These are phyloP conservation scores for Orthochromis indermauri DNA, from an alignment of 2,113 vertebrate genomes.

Conservation along the genomic window DNA sequence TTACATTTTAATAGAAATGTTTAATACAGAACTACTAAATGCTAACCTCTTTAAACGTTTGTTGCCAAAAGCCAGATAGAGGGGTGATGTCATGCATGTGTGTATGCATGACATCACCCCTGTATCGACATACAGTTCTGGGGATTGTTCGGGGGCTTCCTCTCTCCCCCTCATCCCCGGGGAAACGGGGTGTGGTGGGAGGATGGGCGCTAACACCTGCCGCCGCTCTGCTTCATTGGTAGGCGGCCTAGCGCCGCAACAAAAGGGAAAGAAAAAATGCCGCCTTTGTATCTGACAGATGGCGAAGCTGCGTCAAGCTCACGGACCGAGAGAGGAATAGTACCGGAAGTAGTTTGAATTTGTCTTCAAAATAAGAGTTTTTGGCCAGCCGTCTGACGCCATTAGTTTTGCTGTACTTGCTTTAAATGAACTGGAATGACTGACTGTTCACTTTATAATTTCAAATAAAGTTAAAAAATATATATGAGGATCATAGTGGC, in stretches of 20 bases:
- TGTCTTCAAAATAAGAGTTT: background rate
- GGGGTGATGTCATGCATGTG: background rate
- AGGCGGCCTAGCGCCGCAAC: background rate
- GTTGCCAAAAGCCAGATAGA: background rate
- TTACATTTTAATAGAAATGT: background rate
- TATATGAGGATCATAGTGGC: background rate
- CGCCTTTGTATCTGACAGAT: background rate
- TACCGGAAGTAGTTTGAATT: background rate
- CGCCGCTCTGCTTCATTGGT: background rate
- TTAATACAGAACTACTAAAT: background rate
- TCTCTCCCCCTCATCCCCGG: background rate
- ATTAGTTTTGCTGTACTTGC: background rate
- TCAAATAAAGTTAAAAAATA: background rate
- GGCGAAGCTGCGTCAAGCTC: background rate
- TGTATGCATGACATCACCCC: background rate
- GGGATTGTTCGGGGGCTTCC: background rate
- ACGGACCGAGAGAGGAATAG: background rate
- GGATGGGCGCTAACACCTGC: slow-evolving; percentile 11
- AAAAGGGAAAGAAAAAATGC: background rate
- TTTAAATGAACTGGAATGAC: background rate
- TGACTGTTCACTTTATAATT: background rate
- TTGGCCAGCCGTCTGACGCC: background rate
- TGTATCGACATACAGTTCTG: background rate
- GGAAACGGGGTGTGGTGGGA: background rate
- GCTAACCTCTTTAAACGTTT: background rate